Evolutionary conservation across 2,888 invertebrate species (phyloP), one percentile per base, ranked within the genome.

Genomic region (Megaustenia siamemsis): DNA sequence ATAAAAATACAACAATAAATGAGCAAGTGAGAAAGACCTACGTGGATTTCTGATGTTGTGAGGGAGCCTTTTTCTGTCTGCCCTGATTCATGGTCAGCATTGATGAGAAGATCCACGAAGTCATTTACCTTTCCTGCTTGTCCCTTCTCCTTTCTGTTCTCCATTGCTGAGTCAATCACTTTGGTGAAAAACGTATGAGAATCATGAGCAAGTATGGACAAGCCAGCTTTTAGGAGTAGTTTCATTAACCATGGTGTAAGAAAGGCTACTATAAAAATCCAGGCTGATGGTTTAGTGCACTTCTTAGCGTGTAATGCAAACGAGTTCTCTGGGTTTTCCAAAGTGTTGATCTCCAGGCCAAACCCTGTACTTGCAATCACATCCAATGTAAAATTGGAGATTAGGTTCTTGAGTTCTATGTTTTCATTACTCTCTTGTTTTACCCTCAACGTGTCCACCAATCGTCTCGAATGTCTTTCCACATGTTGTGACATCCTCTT

Each of bases 281-380:
- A 12, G 8, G 35, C 3, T 56, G 53, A 56, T 63, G 73, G 66
- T 43, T 73, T 77, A 32, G 82, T 86, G 4, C 88, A 77, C 8
- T 88, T 82, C 18, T 80, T 86, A 38, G 87, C 86, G 4, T 86
- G 82, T 18, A 86, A 78, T 28, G 88, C 87, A 80, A 90, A 90
- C 0, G 85, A 82, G 45, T 90, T 88, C 4, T 89, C 85, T 24
- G 90, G 90, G 73, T 89, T 84, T n/a, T 86, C 87, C 78, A 87
- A 84, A 0, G 89, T 86, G 75, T 89, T 84, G 8, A 89, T 87
- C n/a, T 89, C 86, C 66, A 90, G 84, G 4, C 90, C 90, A 86
- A 90, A 90, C 0, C 88, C 90, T 5, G 89, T 89, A 53, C 89
- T 82, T 28, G 90, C 89, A 49, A 90, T 90, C 15, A 89, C 88